Percentiles rank a stretch among this genome's conserved stretches.
phyloP scores from a whole-genome alignment of 2,113 vertebrate genomes.

The Hepsetus odoe region DNA sequence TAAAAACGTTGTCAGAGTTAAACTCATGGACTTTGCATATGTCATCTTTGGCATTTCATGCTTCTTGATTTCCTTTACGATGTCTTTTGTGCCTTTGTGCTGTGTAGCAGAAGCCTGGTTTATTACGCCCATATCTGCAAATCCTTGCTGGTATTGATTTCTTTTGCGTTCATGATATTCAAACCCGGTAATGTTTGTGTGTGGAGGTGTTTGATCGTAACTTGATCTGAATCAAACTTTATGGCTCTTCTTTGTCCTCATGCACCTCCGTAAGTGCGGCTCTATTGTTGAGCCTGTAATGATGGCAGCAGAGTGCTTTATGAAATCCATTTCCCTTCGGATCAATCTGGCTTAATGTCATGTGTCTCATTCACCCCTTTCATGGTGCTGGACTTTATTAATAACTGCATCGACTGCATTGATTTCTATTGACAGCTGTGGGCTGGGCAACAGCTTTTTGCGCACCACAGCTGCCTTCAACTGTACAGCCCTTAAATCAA shows the following conservation, averaged over 20 bases:
- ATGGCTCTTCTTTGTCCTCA: slow-evolving; percentile 2
- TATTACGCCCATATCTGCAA: neutral
- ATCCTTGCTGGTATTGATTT: slow-evolving; percentile 14
- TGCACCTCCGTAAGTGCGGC: slow-evolving; percentile 20
- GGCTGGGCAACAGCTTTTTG: slow-evolving; percentile 45
- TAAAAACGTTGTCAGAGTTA: too few relatives aligned
- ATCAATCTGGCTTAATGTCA: slow-evolving; percentile 86
- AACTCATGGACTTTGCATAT: too few relatives aligned
- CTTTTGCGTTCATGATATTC: slow-evolving; percentile 11
- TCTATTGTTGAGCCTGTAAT: slow-evolving; percentile 61
- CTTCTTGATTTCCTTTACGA: neutral
- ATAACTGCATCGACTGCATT: slow-evolving; percentile 83
- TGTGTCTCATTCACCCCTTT: slow-evolving; percentile 81
- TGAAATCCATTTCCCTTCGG: slow-evolving; percentile 79
- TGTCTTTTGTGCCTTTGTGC: neutral
- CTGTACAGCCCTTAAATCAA: slow-evolving; percentile 77
- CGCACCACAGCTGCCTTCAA: slow-evolving; percentile 66
- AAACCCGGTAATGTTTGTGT: neutral
- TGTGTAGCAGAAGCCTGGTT: neutral
- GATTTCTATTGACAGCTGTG: slow-evolving; percentile 75
- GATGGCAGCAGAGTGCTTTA: slow-evolving; percentile 72
- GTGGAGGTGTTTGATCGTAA: neutral
- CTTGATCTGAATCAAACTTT: neutral
- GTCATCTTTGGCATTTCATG: too few relatives aligned
- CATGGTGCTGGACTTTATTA: slow-evolving; percentile 76